A percentile compares a stretch with the other conserved stretches of the same genome.
These are phyloP conservation scores for Aphelocoma coerulescens DNA, from an alignment of 2,113 vertebrate genomes.

Conservation along the genomic window DNA sequence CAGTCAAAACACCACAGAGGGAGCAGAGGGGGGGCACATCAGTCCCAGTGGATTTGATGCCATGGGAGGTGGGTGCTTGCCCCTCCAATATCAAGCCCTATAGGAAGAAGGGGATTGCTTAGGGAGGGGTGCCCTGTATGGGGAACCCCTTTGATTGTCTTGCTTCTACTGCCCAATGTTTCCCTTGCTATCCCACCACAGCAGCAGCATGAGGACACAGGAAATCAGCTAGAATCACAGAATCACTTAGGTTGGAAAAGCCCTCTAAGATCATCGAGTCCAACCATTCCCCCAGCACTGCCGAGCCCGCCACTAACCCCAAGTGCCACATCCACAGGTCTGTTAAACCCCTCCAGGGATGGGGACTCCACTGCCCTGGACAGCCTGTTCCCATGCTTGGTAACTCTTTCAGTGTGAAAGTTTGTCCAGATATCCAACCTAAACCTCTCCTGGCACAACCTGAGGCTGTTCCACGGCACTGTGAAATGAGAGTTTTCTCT, in stretches of 20 bases:
- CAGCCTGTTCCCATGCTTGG: not conserved
- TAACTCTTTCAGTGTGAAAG: not conserved
- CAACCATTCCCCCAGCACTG: not conserved
- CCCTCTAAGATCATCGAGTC: not conserved
- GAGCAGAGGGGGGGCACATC: accelerated
- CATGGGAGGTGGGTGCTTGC: not conserved
- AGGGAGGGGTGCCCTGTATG: not conserved
- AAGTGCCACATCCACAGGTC: not conserved
- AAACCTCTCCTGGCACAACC: not conserved
- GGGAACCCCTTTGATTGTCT: not conserved
- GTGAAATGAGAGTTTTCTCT: not conserved
- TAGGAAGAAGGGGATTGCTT: not conserved
- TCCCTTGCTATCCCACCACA: not conserved
- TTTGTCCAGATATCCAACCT: not conserved
- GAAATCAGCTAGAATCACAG: not conserved
- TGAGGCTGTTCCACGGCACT: not conserved
- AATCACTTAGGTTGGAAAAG: not conserved
- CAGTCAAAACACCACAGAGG: not conserved
- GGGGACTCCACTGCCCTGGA: not conserved
- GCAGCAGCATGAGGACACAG: accelerated
- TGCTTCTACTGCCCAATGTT: not conserved
- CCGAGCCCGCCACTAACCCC: not conserved
- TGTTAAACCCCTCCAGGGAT: not conserved
- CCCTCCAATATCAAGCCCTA: not conserved
- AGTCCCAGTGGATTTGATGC: not conserved